Conservation (phyloP, 2,888 invertebrate genomes). For the Tricholauxania praeusta region DNA sequence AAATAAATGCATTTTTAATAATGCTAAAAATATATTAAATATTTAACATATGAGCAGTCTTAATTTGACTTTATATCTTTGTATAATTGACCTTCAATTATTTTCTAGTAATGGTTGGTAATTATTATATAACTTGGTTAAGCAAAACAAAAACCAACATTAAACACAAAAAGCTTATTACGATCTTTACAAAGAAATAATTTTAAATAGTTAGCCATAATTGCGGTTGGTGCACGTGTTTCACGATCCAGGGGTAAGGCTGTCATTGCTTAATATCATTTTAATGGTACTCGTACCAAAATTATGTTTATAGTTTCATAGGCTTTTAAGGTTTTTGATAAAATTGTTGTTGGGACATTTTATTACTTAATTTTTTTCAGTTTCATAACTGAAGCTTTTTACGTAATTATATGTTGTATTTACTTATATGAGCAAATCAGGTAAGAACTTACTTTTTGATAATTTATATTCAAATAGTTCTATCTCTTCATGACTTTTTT, state of each 20-base stretch:
- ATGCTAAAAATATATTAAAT: neutral
- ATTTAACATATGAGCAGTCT: neutral
- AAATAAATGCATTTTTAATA: neutral
- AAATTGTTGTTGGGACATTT: too few relatives aligned
- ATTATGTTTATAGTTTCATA: neutral
- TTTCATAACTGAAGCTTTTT: too few relatives aligned
- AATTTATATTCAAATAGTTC: too few relatives aligned
- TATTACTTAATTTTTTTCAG: too few relatives aligned
- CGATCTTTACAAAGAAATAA: neutral
- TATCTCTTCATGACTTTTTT: too few relatives aligned
- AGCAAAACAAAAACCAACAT: neutral
- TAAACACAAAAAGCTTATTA: neutral
- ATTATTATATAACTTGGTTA: neutral
- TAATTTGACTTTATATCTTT: neutral
- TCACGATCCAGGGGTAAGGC: neutral
- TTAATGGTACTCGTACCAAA: too few relatives aligned
- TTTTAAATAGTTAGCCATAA: neutral
- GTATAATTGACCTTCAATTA: neutral
- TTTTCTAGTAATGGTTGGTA: neutral
- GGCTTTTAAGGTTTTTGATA: neutral
- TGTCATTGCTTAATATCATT: neutral
- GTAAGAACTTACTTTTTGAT: too few relatives aligned
- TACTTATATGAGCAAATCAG: too few relatives aligned
- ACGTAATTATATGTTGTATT: too few relatives aligned
- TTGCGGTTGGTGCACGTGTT: neutral